Base-by-base conservation (phyloP, 2,113 vertebrate species). In the Thoracochromis brauschi region DNA sequence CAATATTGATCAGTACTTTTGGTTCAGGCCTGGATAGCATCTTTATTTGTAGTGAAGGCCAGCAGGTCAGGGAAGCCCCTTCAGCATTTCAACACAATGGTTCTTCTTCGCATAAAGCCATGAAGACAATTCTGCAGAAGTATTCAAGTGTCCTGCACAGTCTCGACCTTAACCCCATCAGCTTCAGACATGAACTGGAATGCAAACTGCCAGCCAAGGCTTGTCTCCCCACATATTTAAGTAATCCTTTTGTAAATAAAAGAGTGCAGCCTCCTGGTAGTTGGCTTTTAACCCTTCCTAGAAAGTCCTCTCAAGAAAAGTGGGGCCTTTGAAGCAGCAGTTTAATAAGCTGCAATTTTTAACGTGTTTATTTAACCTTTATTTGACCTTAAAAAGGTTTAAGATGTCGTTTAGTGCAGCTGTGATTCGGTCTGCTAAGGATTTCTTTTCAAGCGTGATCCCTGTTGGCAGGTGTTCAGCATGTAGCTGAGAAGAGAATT, bases 101-200 rank as follows among this genome's bases (percentile, higher is more conserved):
- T 49, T 29, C 16, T 0, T 31, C n/a, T 24, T 26, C 4, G 1
- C 24, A 0, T 26, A 11, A 45, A 75, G 24, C 24, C 24, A 19
- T 31, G 1, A 10, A 73, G 38, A 26, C 4, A 26, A 45, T 16
- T 26, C 8, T 0, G 40, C 42, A 19, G 24, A 75, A 75, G 42
- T 31, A 75, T 75, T 75, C 0, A 11, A 4, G 24, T 75, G 3
- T 11, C 42, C 9, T 31, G 24, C 71, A 49, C 42, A 78, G 24
- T 47, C 9, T 19, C 3, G 42, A 78, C 26, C 26, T 78, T 31
- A 49, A 31, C 24, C 24, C 24, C 42, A 19, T 49, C 26, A 78
- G 42, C 71, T 49, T 78, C 16, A 31, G 26, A 11, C 16, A 78
- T 31, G 24, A 78, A 2, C 16, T 19, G 71, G 24, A 75, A 75